A percentile compares a stretch with the other conserved stretches of the same genome.
Conservation (phyloP, 2,797 vertebrate species). For the Otolemur crassicaudatus region DNA sequence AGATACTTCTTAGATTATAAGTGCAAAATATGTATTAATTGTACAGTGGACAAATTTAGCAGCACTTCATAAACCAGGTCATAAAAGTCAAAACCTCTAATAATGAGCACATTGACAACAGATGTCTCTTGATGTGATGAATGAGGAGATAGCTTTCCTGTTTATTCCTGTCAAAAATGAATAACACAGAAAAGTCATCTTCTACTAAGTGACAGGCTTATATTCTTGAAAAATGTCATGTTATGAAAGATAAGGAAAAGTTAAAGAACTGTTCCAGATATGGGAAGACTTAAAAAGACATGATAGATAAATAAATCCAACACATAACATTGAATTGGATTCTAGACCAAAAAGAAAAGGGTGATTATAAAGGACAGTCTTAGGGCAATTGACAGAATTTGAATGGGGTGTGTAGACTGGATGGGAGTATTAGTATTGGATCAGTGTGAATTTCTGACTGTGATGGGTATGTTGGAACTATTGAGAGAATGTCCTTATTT, state of each 20-base stretch:
- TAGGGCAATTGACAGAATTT: background rate
- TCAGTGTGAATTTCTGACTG: background rate
- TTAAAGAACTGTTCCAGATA: background rate
- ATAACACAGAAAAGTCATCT: background rate
- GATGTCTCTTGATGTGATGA: background rate
- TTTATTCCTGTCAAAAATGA: background rate
- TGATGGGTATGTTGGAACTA: background rate
- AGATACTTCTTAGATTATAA: background rate
- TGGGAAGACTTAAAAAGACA: background rate
- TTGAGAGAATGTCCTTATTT: background rate
- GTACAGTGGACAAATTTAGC: background rate
- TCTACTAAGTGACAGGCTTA: background rate
- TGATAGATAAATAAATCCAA: background rate
- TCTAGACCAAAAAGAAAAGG: background rate
- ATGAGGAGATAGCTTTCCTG: background rate
- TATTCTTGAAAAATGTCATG: background rate
- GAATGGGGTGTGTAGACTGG: background rate
- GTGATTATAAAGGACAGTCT: background rate
- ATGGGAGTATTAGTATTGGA: background rate
- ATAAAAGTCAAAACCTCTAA: background rate
- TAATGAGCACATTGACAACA: background rate
- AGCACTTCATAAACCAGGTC: background rate
- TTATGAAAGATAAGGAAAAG: background rate
- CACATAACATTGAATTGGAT: background rate
- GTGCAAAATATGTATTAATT: background rate